Evolutionary conservation across 2,113 vertebrate genomes (phyloP).

Genomic region (Circaetus gallicus): DNA sequence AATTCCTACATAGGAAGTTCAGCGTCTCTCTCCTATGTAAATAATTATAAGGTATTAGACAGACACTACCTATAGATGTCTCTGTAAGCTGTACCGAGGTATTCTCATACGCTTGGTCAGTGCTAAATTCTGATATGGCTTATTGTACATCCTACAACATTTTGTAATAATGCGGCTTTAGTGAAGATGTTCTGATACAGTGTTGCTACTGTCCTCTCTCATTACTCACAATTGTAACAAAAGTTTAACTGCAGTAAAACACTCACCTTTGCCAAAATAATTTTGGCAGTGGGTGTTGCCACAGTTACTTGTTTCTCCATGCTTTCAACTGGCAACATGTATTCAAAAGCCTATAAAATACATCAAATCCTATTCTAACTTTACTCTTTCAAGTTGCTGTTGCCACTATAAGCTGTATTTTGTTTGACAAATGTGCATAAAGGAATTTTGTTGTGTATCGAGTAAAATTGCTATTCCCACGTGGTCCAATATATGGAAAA

Average conservation of each 20-base stretch:
- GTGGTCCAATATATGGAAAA: background rate
- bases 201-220: background rate
- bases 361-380: background rate
- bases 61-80: conserved; percentile 36
- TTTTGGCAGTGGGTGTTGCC: background rate
- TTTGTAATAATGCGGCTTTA: background rate
- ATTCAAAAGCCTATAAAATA: background rate
- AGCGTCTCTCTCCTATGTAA: background rate
- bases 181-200: background rate
- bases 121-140: background rate
- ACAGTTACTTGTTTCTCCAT: background rate
- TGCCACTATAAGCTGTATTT: background rate
- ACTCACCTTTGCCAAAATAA: background rate
- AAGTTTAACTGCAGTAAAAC: background rate
- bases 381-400: background rate
- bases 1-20: conserved; percentile 53
- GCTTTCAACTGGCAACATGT: background rate
- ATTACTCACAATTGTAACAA: background rate
- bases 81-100: background rate
- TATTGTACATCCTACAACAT: background rate
- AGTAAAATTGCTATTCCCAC: background rate
- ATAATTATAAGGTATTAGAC: conserved; percentile 40
- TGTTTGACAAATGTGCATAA: background rate
- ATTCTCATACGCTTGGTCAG: background rate
- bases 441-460: background rate